Evolutionary conservation across 2,888 invertebrate genomes (phyloP), one percentile per base, ranked within the genome.

Genomic region (Galeopsomyia nigrocyanea): DNA sequence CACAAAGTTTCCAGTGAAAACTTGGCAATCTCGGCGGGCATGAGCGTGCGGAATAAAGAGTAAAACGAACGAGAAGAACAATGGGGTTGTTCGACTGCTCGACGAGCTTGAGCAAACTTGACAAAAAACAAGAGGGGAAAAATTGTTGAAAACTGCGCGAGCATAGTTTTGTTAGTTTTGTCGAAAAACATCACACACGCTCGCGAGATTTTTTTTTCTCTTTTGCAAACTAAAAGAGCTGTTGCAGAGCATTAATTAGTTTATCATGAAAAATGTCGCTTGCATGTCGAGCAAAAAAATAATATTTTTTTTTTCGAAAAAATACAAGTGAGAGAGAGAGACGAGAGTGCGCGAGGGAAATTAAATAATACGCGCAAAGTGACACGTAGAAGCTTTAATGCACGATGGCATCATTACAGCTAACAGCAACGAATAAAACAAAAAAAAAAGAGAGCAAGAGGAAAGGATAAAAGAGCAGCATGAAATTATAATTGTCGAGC

Each of bases 1-100:
- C 31, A 55, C 31, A 50, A 73, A 71, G 55, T 73, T 73, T 68
- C 61, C 67, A 76, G 76, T 77, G 66, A 75, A 78, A 79, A 78
- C 76, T 77, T 79, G 78, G 73, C 75, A 79, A 78, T 79, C 75
- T 76, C 73, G 67, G 64, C 39, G 56, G 49, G 57, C 51, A 58
- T 7, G 1, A 19, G 21, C 31, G 39, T 21, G 16, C 14, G 19
- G 22, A 21, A 7, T 26, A 13, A 47, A 26, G 22, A 14, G 9
- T 62, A 13, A 68, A 46, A 61, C 51, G 58, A 55, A 26, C 10
- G 73, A 58, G 66, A 58, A 31, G 64, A 72, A 70, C 26, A 61
- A 19, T 26, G 17, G 68, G 76, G 55, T 19, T 26, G 26, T 73
- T 73, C 71, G 57, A 50, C 60, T n/a, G n/a, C n/a, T 10, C 7